Percentiles rank a stretch among this genome's conserved stretches.
phyloP scores from a whole-genome alignment of 2,888 invertebrate genomes.

The Caenorhabditis becei region DNA sequence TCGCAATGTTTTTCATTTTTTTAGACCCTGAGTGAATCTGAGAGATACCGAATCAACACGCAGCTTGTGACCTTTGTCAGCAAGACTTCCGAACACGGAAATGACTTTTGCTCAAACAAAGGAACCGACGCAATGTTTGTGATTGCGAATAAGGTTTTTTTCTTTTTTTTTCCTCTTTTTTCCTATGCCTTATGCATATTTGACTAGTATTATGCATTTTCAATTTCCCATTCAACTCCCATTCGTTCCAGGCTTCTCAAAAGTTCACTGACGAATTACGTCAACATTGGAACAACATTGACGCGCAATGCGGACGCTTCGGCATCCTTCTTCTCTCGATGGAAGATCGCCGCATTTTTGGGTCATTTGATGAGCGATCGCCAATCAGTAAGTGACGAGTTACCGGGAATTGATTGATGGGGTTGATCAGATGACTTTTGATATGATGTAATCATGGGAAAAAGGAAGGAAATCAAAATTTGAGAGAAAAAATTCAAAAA shows the following conservation, averaged over 20 bases:
- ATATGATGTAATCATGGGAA: neutral
- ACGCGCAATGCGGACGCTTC: conserved; percentile 68
- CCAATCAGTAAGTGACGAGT: conserved; percentile 61
- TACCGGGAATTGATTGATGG: conserved; percentile 2
- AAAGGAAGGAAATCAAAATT: no score
- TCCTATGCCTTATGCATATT: neutral
- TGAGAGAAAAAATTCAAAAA: no score
- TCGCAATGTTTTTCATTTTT: conserved; percentile 12
- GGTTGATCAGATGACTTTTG: conserved; percentile 1
- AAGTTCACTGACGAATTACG: conserved; percentile 66
- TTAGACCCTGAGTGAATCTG: conserved; percentile 68
- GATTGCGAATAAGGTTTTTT: conserved; percentile 54
- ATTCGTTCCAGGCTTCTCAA: conserved; percentile 58
- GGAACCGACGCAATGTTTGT: conserved; percentile 69
- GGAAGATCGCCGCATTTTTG: conserved; percentile 66
- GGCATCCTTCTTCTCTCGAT: conserved; percentile 67
- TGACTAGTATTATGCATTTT: neutral
- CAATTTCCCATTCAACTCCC: neutral
- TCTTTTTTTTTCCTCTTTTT: conserved; percentile 1
- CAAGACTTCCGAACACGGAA: conserved; percentile 59
- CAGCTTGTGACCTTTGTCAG: conserved; percentile 59
- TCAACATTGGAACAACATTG: conserved; percentile 67
- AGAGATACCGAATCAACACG: conserved; percentile 69
- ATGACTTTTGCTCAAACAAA: conserved; percentile 64
- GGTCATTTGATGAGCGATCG: conserved; percentile 63